A percentile compares a stretch with the other conserved stretches of the same genome.
phyloP scores from a whole-genome alignment of 2,888 invertebrate species.

The Drosophila hawaiiensis region DNA sequence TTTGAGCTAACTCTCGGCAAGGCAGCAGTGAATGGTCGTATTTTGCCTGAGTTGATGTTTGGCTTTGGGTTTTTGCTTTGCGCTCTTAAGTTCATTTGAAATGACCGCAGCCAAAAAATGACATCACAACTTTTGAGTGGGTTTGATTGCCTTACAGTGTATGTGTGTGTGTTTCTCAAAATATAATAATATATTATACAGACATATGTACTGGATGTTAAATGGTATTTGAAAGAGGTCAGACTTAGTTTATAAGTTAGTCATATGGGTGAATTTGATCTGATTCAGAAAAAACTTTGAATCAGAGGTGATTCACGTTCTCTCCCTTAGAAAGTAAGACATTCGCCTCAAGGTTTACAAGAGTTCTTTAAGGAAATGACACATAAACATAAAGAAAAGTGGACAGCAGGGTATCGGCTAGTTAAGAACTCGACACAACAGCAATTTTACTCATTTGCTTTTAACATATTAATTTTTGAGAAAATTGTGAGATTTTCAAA shows the following conservation, averaged over 20 bases:
- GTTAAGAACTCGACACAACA: not conserved
- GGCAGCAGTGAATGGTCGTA: constrained; percentile 20
- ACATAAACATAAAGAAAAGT: not conserved
- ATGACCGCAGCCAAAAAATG: constrained; percentile 59
- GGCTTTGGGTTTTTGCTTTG: constrained; percentile 30
- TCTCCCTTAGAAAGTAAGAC: not conserved
- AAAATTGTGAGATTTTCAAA: not conserved
- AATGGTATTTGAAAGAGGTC: constrained; percentile 13
- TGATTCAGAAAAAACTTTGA: not conserved
- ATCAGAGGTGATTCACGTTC: not conserved
- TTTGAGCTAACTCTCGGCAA: constrained; percentile 26
- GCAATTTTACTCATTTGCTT: not conserved
- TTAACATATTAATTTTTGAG: not conserved
- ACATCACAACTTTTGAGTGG: constrained; percentile 68
- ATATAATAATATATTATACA: not conserved
- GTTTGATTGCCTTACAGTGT: constrained; percentile 39
- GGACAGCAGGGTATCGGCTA: not conserved
- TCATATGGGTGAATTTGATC: not conserved
- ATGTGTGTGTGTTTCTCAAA: constrained; percentile 14
- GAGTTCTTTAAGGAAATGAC: not conserved
- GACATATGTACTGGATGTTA: not conserved
- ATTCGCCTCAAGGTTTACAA: not conserved
- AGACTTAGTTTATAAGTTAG: not conserved
- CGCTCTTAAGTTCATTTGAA: constrained; percentile 60
- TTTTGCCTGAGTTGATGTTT: constrained; percentile 34